Evolutionary conservation across 2,113 vertebrate genomes (phyloP), one percentile per base, ranked within the genome.

Genomic region (Megaleporinus macrocephalus): DNA sequence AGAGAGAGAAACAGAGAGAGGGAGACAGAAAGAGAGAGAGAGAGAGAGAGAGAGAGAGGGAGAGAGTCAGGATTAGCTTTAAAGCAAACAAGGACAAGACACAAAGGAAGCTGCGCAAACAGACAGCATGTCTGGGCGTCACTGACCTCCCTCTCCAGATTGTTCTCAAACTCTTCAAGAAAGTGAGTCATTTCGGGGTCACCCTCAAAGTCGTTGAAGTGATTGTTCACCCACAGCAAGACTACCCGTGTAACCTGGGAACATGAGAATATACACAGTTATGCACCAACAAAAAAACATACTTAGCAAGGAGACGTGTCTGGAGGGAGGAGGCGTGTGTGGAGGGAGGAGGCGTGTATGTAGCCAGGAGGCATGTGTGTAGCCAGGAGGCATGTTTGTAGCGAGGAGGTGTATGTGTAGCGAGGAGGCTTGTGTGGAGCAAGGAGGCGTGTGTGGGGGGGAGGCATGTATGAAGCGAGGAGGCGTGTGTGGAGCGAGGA

Each of bases 191-290:
- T 99, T 69, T 96, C 96, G 57, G 94, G 88, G 91, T 99, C 96
- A 76, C 98, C 98, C 93, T 99, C 98, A 91, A 99, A 99, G 95
- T 99, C 98, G 87, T 99, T 99, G 93, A 99, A 99, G 95, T 99
- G 98, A 96, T 99, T 99, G 95, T 99, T 99, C 87, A 99, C 98
- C 98, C 98, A 99, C 89, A 99, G 93, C 93, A 99, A 93, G 90
- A 99, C 98, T 93, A 99, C 98, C 94, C 98, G 97, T 93, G 98
- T 99, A 92, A 99, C 98, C 98, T 99, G 91, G 57, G 91, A 88
- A 85, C 75, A 76, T 53, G 79, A 78, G 86, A 51, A 22, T 51
- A 57, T 16, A 41, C 18, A 66, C 11, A 75, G 74, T 47, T 72
- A 76, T 26, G 55, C 1, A 57, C 29, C 24, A 7, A 79, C 47